Conservation (phyloP, 2,797 vertebrate species). For the Phyllotis vaccarum region DNA sequence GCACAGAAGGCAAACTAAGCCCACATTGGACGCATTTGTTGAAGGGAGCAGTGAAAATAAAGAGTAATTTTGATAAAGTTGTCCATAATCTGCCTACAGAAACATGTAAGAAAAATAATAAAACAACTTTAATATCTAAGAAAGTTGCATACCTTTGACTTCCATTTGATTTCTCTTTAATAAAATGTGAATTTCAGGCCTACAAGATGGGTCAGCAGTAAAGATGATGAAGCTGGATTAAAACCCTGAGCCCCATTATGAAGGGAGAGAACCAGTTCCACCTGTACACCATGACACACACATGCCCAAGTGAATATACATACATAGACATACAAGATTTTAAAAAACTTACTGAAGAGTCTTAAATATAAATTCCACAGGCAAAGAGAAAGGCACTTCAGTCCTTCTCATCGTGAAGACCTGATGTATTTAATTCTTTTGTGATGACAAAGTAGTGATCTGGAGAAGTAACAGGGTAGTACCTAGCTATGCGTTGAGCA, state of each 20-base stretch:
- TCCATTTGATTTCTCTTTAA: background rate
- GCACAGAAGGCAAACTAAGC: background rate
- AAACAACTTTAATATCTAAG: background rate
- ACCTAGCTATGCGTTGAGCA: background rate
- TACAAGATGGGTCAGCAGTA: background rate
- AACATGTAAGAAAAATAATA: background rate
- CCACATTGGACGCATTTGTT: background rate
- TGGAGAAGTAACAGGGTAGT: background rate
- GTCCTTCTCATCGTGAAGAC: background rate
- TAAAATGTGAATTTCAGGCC: background rate
- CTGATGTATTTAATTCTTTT: background rate
- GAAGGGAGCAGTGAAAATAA: constrained; percentile 18
- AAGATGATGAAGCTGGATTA: too few species aligned
- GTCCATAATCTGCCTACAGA: background rate
- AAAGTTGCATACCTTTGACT: constrained; percentile 11
- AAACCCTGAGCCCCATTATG: background rate
- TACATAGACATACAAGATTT: background rate
- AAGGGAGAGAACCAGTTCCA: background rate
- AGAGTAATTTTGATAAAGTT: constrained; percentile 10
- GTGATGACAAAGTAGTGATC: background rate
- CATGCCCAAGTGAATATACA: background rate
- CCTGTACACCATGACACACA: background rate
- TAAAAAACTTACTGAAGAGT: background rate
- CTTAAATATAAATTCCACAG: background rate
- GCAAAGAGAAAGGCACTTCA: background rate